Conservation (phyloP, 2,888 invertebrate species). For the Latrodectus elegans region DNA sequence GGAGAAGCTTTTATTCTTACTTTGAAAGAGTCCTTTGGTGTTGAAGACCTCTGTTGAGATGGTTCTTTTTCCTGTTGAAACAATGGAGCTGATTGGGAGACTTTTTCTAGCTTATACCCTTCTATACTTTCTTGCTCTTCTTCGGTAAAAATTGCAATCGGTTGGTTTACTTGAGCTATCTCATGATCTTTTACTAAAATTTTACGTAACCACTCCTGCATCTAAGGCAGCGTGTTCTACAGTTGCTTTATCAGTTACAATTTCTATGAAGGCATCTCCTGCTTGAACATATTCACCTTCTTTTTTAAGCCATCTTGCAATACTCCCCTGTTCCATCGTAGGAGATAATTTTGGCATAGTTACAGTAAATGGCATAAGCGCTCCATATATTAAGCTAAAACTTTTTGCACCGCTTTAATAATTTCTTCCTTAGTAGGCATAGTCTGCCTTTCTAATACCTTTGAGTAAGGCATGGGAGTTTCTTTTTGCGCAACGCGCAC, state of each 20-base stretch:
- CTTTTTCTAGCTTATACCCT: slow-evolving; percentile 79
- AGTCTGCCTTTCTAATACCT: too few relatives aligned
- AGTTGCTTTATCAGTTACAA: slow-evolving; percentile 81
- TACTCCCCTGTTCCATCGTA: slow-evolving; percentile 80
- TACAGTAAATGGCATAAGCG: neutral
- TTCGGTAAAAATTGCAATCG: slow-evolving; percentile 80
- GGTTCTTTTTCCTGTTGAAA: neutral
- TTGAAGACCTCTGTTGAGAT: neutral
- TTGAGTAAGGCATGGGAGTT: too few relatives aligned
- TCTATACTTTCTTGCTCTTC: slow-evolving; percentile 75
- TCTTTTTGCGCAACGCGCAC: neutral
- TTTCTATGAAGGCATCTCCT: slow-evolving; percentile 81
- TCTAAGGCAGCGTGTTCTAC: slow-evolving; percentile 80
- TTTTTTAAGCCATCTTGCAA: slow-evolving; percentile 79
- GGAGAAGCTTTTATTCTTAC: slow-evolving; percentile 74
- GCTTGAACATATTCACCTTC: slow-evolving; percentile 77
- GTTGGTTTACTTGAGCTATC: slow-evolving; percentile 77
- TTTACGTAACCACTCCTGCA: slow-evolving; percentile 80
- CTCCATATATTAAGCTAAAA: too few relatives aligned
- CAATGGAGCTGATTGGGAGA: slow-evolving; percentile 72
- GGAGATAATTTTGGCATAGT: slow-evolving; percentile 80
- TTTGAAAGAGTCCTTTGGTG: neutral
- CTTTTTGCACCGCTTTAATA: too few relatives aligned
- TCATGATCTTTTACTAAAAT: slow-evolving; percentile 79
- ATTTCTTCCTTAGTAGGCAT: too few relatives aligned